Percentiles rank a stretch among this genome's conserved stretches.
These are phyloP conservation scores for Actinia tenebrosa DNA, from an alignment of 64 coral and sea anemone species.

Conservation along the genomic window DNA sequence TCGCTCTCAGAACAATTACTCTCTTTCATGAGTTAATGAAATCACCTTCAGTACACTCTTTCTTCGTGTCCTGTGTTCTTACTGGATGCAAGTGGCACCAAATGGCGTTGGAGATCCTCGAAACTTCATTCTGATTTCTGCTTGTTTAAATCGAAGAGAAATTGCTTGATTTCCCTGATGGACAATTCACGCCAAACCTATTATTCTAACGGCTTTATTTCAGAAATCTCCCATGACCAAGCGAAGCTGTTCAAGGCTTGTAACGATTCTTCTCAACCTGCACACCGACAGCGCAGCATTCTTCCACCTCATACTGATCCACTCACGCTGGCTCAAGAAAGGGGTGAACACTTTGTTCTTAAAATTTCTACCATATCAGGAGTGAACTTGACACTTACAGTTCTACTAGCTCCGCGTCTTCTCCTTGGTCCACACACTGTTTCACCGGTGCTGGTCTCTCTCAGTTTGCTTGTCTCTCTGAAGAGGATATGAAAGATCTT, in stretches of 20 bases:
- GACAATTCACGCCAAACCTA: not conserved
- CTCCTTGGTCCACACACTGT: not conserved
- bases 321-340: conserved; percentile 30
- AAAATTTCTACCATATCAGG: conserved; percentile 23
- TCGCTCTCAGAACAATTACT: too few relatives aligned
- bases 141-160: not conserved
- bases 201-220: not conserved
- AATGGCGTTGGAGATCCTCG: too few relatives aligned
- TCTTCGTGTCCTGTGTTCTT: too few relatives aligned
- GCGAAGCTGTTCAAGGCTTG: conserved; percentile 4
- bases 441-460: not conserved
- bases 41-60: too few relatives aligned
- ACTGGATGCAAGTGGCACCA: too few relatives aligned
- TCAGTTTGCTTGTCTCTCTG: not conserved
- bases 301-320: conserved; percentile 20
- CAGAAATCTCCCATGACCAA: not conserved
- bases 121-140: not conserved
- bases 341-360: conserved; percentile 33
- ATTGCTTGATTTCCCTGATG: not conserved
- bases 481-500: not conserved
- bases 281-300: not conserved
- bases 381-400: conserved; percentile 5
- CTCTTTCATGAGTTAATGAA: too few relatives aligned
- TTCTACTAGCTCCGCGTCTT: not conserved
- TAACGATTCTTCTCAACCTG: conserved; percentile 19